Evolutionary conservation across 1,140 invertebrate species (phyloP), one percentile per base, ranked within the genome.

Genomic region (Gryon sp.): DNA sequence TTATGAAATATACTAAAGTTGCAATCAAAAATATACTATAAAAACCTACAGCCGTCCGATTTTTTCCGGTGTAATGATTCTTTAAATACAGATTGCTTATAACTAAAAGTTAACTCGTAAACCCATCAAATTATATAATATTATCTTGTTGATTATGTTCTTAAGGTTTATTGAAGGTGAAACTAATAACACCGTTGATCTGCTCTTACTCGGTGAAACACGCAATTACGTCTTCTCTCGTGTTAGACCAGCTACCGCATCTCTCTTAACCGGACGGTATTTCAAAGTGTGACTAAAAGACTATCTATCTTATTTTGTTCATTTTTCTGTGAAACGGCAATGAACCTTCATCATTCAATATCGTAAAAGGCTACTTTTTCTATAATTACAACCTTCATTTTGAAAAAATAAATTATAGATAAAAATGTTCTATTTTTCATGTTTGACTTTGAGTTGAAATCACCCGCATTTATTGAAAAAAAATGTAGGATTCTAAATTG

Each of bases 161-260:
- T 72, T 72, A 57, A 40, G 53, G 63, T 77, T 68, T 70, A 69
- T 66, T 74, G 75, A 75, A 79, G 74, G 77, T 78, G 80, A 84
- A 84, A 84, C 82, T 86, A 86, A 86, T 86, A 86, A 84, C 78
- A 86, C 50, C 70, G 76, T 62, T 65, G 20, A 43, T 65, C 72
- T 66, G 66, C 55, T 76, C 78, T 81, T 82, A 65, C 79, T 78
- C 41, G 24, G 59, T 48, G 82, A 85, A 86, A 86, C 84, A 84
- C 83, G 83, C 80, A 86, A 86, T 85, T 86, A 85, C 78, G 77
- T 46, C 50, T 45, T 65, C 68, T 55, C 59, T 74, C 65, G 75
- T 63, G 75, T 80, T 80, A 84, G 60, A 57, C 70, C 53, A 48
- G 83, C 83, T 85, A 86, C 84, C 74, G 80, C 80, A 55, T 57